Base-by-base conservation (phyloP, 1,140 invertebrate genomes). In the Bilobella aurantiaca region DNA sequence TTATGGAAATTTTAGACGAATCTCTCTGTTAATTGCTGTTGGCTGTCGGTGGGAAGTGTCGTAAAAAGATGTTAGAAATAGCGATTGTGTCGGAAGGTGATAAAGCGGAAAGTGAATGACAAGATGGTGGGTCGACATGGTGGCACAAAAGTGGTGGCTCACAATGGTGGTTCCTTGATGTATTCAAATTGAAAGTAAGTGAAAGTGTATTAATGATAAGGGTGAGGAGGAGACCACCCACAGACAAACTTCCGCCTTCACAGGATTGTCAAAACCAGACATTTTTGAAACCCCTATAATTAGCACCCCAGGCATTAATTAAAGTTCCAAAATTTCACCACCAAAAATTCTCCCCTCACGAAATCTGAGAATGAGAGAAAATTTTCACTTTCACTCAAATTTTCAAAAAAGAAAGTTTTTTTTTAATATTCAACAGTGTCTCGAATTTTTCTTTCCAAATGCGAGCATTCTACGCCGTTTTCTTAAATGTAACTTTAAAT, bases 241-340 rank as follows among this genome's bases (percentile, higher is more conserved):
- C 21, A 62, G 42, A 42, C 49, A 42, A 62, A 62, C 60, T 59
- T 28, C 30, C 32, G 29, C 37, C 1, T 5, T n/a, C 49, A 61
- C 34, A 37, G 46, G 61, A 30, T 62, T 68, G 66, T 68, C 66
- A 68, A 12, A 37, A 63, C 32, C 66, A 64, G 66, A 68, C 57
- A 68, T 68, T 68, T 67, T 68, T 68, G 60, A 31, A 58, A 34
- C 56, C 58, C 21, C 58, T 64, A 61, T 64, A 68, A 68, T 68
- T 68, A 68, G 61, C 63, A 28, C 66, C 62, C 42, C 28, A 25
- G 58, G 62, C 66, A 60, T 64, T 68, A 64, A 68, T 68, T 68
- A 68, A 64, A 58, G 62, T 68, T 46, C 57, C 62, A 64, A n/a
- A 34, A 68, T 64, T 64, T 64, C 58, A 68, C 66, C 62, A 25